Evolutionary conservation across 2,797 vertebrate species (phyloP).

Genomic region (Melanogrammus aeglefinus): DNA sequence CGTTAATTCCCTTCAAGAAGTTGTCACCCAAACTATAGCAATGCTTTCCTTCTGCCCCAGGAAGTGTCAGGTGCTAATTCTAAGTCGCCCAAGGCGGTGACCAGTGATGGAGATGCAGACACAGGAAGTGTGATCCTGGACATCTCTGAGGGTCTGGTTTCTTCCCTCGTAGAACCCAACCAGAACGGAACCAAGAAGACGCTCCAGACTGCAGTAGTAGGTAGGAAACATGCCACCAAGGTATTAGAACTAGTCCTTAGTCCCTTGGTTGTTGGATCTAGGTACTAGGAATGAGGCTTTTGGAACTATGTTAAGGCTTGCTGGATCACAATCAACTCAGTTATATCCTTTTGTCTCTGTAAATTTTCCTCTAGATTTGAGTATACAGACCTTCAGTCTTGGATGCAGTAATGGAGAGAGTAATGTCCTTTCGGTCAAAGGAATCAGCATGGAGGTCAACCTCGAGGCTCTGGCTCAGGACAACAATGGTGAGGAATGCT

Average conservation of each 20-base stretch:
- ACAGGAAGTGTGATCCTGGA: conserved; percentile 47
- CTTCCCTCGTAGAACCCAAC: conserved; percentile 24
- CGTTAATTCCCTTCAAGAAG: too few relatives aligned
- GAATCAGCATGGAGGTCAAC: too few relatives aligned
- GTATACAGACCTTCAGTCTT: conserved; percentile 21
- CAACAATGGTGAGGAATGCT: conserved; percentile 49
- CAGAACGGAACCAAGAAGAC: conserved; percentile 6
- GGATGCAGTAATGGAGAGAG: not conserved
- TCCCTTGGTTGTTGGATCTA: too few relatives aligned
- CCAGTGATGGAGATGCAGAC: conserved; percentile 33
- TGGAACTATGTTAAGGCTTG: not conserved
- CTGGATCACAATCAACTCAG: not conserved
- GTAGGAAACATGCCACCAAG: conserved; percentile 37
- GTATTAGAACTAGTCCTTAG: not conserved
- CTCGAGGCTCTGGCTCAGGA: not conserved
- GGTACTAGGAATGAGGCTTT: too few relatives aligned
- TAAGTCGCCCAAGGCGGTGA: conserved; percentile 1
- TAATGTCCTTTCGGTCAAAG: conserved; percentile 9
- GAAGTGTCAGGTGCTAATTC: conserved; percentile 49
- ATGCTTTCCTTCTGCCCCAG: conserved; percentile 26
- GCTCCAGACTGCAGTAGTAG: conserved; percentile 26
- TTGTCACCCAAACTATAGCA: not conserved
- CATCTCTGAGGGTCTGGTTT: conserved; percentile 51
- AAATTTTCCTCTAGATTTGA: conserved; percentile 43
- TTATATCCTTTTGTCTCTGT: not conserved